Percentiles rank a stretch among this genome's conserved stretches.
These are phyloP conservation scores for Sphenopsis melanotis DNA, from an alignment of 2,797 vertebrate genomes.

Conservation along the genomic window DNA sequence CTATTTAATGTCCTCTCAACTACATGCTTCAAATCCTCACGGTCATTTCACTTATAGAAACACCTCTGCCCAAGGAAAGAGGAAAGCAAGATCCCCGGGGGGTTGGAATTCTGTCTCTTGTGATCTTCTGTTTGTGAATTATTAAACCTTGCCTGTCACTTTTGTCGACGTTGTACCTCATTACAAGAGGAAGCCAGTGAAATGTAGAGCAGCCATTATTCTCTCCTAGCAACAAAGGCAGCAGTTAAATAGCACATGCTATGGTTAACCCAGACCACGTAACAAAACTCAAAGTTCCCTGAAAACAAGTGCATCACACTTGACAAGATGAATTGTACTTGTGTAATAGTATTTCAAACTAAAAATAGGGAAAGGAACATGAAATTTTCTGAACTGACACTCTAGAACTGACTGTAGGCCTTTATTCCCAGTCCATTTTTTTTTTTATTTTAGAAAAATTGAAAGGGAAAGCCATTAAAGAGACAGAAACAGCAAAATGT, in stretches of 20 bases:
- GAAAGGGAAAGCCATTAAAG: neutral
- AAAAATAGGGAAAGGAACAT: neutral
- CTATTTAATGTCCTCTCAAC: neutral
- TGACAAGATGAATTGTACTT: neutral
- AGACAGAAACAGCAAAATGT: neutral
- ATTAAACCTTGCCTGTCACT: neutral
- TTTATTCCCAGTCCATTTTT: neutral
- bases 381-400: neutral
- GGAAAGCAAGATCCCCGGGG: neutral
- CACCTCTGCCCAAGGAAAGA: neutral
- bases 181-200: neutral
- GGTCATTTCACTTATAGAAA: neutral
- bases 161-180: accelerated
- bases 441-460: neutral
- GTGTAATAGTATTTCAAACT: neutral
- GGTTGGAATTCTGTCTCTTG: neutral
- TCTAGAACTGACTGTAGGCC: neutral
- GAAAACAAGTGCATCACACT: neutral
- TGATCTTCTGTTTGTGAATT: neutral
- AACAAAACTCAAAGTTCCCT: neutral
- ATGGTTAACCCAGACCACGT: neutral
- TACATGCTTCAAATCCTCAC: neutral
- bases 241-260: neutral
- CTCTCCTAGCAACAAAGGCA: neutral
- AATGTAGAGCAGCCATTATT: neutral